Evolutionary conservation across 2,797 vertebrate species (phyloP).

Genomic region (Triplophysa yarkandensis): DNA sequence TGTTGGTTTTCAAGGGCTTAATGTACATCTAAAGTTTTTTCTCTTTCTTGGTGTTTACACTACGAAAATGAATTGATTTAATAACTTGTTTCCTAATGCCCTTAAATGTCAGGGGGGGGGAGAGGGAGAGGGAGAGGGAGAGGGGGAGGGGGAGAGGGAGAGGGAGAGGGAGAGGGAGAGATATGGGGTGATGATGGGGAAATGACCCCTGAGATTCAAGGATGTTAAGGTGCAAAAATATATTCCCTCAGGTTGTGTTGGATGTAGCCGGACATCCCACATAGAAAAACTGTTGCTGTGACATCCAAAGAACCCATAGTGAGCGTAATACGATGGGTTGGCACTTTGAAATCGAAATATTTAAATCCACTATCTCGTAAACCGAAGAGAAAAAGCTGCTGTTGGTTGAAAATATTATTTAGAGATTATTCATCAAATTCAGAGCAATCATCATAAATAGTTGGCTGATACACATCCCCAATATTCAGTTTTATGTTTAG

Average conservation of each 20-base stretch:
- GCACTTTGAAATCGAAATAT: conserved; percentile 7
- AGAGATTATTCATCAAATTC: neutral
- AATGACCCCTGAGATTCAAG: conserved; percentile 41
- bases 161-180: neutral
- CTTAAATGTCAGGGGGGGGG: neutral
- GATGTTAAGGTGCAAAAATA: conserved; percentile 7
- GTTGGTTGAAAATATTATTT: neutral
- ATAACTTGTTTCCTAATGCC: neutral
- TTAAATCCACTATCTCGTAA: neutral
- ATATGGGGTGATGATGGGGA: neutral
- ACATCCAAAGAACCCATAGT: conserved; percentile 4
- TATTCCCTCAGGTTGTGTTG: conserved; percentile 13
- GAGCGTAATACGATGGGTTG: neutral
- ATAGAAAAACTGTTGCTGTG: conserved; percentile 13
- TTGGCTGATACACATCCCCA: neutral
- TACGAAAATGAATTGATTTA: no score
- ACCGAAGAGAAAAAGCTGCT: neutral
- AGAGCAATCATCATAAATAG: neutral
- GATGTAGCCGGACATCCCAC: neutral
- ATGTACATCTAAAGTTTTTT: no score
- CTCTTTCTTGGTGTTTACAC: no score
- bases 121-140: neutral
- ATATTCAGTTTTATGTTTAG: neutral
- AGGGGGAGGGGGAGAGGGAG: neutral
- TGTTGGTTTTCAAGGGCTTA: neutral